These are phyloP conservation scores for Galeruca laticollis DNA, from an alignment of 2,888 invertebrate genomes.

Conservation along the genomic window DNA sequence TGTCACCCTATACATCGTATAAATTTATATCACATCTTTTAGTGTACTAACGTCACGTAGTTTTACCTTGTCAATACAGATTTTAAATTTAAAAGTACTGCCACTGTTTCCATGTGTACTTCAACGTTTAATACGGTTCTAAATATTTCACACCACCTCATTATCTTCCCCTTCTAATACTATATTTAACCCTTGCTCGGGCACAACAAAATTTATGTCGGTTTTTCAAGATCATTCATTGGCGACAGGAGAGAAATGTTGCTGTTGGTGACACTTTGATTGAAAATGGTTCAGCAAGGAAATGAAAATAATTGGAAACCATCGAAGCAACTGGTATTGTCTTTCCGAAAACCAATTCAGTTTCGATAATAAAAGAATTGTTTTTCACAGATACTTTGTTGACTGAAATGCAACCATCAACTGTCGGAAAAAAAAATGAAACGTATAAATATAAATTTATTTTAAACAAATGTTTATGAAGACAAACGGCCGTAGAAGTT, in stretches of 20 bases:
- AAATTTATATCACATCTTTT: too few species aligned
- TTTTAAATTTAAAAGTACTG: too few species aligned
- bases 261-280: slow-evolving; percentile 6
- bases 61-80: too few species aligned
- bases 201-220: slow-evolving; percentile 20
- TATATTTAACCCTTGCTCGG: slow-evolving; percentile 35
- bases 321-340: background rate
- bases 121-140: slow-evolving; percentile 37
- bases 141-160: slow-evolving; percentile 43
- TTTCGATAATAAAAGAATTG: too few species aligned
- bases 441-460: too few species aligned
- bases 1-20: too few species aligned
- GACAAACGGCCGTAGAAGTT: too few species aligned
- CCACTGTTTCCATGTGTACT: background rate
- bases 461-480: too few species aligned
- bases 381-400: too few species aligned
- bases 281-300: background rate
- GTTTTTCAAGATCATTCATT: background rate
- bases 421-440: too few species aligned
- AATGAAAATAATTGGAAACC: background rate
- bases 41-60: too few species aligned
- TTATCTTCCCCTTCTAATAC: slow-evolving; percentile 39
- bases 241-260: slow-evolving; percentile 1
- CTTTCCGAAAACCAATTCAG: background rate
- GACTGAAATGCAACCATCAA: too few species aligned